Percentiles rank a stretch among this genome's conserved stretches.
Evolutionary conservation across 2,113 vertebrate genomes (phyloP).

Genomic region (Blennius ocellaris): DNA sequence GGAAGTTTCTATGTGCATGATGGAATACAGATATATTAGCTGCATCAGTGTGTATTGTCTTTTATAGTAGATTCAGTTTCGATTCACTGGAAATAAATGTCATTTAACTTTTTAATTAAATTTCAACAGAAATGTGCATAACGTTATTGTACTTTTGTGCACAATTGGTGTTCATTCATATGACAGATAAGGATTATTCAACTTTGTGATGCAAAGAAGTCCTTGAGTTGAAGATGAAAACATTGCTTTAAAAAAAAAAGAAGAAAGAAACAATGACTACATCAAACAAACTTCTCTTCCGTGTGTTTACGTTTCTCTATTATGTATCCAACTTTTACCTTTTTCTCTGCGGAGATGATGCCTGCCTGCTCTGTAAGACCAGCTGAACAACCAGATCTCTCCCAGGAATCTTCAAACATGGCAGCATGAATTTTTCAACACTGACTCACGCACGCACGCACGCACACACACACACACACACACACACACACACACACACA

Average conservation of each 20-base stretch:
- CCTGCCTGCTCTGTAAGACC: conserved; percentile 69
- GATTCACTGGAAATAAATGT: neutral
- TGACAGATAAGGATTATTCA: conserved; percentile 22
- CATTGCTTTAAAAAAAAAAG: neutral
- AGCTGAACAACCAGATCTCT: conserved; percentile 78
- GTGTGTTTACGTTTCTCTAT: conserved; percentile 20
- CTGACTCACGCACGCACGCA: conserved; percentile 54
- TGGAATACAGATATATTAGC: too few species aligned
- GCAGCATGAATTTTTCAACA: conserved; percentile 83
- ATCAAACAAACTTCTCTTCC: conserved; percentile 26
- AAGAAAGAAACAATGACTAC: conserved; percentile 14
- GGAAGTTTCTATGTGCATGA: too few species aligned
- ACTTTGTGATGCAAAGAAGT: conserved; percentile 31
- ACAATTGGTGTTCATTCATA: conserved; percentile 18
- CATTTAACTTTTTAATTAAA: neutral
- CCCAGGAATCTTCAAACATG: conserved; percentile 79
- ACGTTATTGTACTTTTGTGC: conserved; percentile 3
- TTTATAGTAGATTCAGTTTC: neutral
- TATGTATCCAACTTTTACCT: conserved; percentile 29
- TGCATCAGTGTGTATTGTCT: too few species aligned
- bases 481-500: conserved; percentile 50
- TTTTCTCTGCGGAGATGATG: conserved; percentile 26
- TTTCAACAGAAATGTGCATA: conserved; percentile 10
- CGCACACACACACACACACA: conserved; percentile 36
- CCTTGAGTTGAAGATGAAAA: neutral